These are phyloP conservation scores for Halocynthia roretzi DNA, from an alignment of 23 tunicate genomes.

Conservation along the genomic window DNA sequence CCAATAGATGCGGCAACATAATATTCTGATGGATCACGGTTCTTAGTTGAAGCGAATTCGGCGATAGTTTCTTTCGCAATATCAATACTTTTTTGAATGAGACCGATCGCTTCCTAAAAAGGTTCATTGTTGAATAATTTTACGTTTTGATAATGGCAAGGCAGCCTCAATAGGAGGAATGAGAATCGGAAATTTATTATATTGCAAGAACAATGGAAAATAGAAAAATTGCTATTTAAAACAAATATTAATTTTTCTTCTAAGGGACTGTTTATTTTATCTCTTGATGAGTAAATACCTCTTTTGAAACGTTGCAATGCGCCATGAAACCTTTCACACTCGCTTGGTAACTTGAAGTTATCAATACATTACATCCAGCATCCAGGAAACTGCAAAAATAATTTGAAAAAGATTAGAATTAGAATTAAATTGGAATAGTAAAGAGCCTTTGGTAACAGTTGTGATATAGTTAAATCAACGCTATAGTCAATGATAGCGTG, in stretches of 20 bases:
- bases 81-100: slow-evolving; percentile 67
- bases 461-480: not conserved
- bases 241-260: too few relatives aligned
- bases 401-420: not conserved
- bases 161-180: too few relatives aligned
- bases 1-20: slow-evolving; percentile 80
- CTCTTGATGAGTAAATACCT: not conserved
- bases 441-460: not conserved
- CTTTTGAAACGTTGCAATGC: slow-evolving; percentile 37
- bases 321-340: slow-evolving; percentile 60
- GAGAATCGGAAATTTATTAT: too few relatives aligned
- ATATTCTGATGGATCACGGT: not conserved
- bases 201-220: too few relatives aligned
- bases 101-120: slow-evolving; percentile 37
- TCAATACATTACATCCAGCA: slow-evolving; percentile 79
- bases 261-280: not conserved
- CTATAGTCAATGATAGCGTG: too few relatives aligned
- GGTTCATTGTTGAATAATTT: too few relatives aligned
- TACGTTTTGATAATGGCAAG: too few relatives aligned
- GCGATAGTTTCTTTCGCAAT: slow-evolving; percentile 64
- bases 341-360: slow-evolving; percentile 73
- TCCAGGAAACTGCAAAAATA: slow-evolving; percentile 18
- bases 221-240: too few relatives aligned
- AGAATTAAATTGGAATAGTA: too few relatives aligned
- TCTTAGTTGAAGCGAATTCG: slow-evolving; percentile 11